Evolutionary conservation across 1,140 invertebrate genomes (phyloP), one percentile per base, ranked within the genome.

Genomic region (Drosophila equinoxialis): DNA sequence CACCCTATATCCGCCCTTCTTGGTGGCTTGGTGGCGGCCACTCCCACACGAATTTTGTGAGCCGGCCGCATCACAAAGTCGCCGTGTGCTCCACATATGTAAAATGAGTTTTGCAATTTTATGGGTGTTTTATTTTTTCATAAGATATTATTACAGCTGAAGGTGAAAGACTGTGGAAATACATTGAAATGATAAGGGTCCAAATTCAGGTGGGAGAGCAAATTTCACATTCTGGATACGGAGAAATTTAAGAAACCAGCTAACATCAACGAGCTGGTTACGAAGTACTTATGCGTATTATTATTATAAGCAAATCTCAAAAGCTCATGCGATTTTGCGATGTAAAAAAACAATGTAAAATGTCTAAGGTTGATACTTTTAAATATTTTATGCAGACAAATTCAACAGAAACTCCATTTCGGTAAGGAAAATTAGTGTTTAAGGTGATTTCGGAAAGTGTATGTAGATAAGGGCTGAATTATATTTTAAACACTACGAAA

Each of bases 101-200:
- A 67, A 77, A 77, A 63, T 70, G 68, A 61, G 58, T 58, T 61
- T 61, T 57, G 51, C 59, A 62, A 37, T 39, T 71, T 77, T 66
- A 77, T 63, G 68, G 45, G 7, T 39, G 13, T 70, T 76, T 70
- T 76, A 77, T 77, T 70, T 41, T 70, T 77, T 77, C 11, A 71
- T 65, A 48, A n/a, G 66, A 58, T 45, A 65, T 76, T 69, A 76
- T 69, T 54, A 59, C 57, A 17, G 8, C 26, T 33, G 13, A 58
- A 35, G 55, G 57, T 37, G 57, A 59, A 59, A 59, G 30, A 59
- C 30, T 59, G 57, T 59, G 57, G 60, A 62, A 62, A 23, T 20
- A 39, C 20, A 42, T 42, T 45, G 37, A 62, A 62, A 20, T 62
- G 60, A 37, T 59, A 59, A 59, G 57, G 57, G 57, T 59, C 33